phyloP scores from a whole-genome alignment of 2,113 vertebrate species.

The Craseonycteris thonglongyai region DNA sequence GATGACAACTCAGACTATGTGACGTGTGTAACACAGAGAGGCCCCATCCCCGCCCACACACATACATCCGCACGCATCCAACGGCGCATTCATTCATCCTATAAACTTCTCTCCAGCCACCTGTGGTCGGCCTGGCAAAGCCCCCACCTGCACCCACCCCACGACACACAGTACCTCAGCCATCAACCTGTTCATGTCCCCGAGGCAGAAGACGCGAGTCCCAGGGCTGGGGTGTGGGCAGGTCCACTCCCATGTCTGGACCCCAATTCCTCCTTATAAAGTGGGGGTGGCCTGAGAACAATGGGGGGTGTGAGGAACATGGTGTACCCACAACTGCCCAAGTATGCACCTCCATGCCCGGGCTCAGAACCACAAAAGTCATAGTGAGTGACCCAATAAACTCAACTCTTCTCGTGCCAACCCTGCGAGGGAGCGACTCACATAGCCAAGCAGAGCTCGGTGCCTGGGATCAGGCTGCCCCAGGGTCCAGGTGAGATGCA shows the following conservation, averaged over 20 bases:
- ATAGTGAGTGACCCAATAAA: rapidly evolving
- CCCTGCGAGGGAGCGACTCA: rapidly evolving
- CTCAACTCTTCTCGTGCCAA: not conserved
- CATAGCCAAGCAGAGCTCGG: rapidly evolving
- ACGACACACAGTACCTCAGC: rapidly evolving
- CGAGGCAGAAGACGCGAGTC: not conserved
- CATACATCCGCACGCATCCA: rapidly evolving
- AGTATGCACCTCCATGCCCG: rapidly evolving
- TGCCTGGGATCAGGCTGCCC: rapidly evolving
- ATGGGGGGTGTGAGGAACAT: rapidly evolving
- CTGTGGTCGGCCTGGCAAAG: rapidly evolving
- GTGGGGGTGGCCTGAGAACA: not conserved
- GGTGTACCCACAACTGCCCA: no score
- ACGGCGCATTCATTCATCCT: rapidly evolving
- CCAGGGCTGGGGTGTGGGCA: rapidly evolving
- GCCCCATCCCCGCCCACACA: rapidly evolving
- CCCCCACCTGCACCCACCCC: rapidly evolving
- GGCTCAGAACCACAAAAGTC: not conserved
- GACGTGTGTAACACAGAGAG: rapidly evolving
- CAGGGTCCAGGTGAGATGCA: rapidly evolving
- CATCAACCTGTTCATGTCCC: rapidly evolving
- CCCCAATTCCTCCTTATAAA: not conserved
- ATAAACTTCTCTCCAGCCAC: rapidly evolving
- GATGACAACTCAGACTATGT: rapidly evolving
- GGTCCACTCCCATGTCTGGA: not conserved